phyloP scores from a whole-genome alignment of 35 echinoderm and acorn worm species.

The Ophiothrix spiculata region DNA sequence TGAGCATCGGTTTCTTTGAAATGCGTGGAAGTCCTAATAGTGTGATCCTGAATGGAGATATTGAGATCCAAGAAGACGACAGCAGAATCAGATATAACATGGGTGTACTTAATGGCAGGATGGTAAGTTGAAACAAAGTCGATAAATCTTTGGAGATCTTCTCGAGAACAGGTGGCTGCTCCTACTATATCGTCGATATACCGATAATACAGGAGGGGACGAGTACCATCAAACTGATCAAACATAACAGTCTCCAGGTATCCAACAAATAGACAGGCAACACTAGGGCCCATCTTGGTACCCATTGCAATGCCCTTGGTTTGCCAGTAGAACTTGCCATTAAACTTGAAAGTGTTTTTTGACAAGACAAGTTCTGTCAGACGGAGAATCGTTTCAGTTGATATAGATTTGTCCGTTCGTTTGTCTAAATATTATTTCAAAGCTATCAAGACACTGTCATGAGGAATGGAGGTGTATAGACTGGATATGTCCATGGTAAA shows the following conservation, averaged over 20 bases:
- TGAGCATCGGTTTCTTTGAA: conserved; percentile 14
- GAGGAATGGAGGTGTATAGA: background rate
- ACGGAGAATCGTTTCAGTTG: background rate
- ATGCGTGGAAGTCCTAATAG: background rate
- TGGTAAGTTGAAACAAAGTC: background rate
- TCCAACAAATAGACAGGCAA: background rate
- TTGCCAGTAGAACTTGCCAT: conserved; percentile 13
- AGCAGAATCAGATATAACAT: background rate
- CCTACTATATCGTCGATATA: conserved; percentile 28
- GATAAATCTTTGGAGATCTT: conserved; percentile 31
- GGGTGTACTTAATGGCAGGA: conserved; percentile 22
- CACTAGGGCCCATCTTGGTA: conserved; percentile 35
- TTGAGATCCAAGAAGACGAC: conserved; percentile 8
- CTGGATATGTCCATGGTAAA: background rate
- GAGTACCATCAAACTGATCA: background rate
- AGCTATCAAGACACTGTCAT: background rate
- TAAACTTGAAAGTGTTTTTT: conserved; percentile 16
- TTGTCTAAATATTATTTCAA: background rate
- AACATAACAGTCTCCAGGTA: background rate
- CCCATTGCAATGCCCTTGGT: conserved; percentile 24
- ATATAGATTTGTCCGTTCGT: background rate
- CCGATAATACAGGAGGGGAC: background rate
- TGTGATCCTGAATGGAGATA: background rate
- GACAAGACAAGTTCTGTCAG: background rate
- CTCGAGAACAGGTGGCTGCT: background rate